Evolutionary conservation across 2,888 invertebrate genomes (phyloP).

Genomic region (Criorhina ranunculi): DNA sequence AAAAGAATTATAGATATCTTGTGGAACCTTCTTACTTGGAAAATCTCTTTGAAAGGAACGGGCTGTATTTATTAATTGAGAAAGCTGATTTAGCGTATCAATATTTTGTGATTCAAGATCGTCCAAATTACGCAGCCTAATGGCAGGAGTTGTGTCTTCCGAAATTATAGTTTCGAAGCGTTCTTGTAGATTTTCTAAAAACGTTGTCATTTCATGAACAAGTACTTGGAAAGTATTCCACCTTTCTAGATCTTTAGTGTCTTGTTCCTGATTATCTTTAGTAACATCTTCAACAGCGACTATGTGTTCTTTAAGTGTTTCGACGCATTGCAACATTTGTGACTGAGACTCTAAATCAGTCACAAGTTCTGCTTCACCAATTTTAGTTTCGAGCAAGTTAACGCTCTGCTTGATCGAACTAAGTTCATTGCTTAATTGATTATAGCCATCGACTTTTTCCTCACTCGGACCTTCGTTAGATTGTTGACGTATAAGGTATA

Average conservation of each 20-base stretch:
- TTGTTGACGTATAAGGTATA: slow-evolving; percentile 87
- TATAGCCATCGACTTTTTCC: slow-evolving; percentile 87
- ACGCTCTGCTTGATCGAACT: slow-evolving; percentile 89
- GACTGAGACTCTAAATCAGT: slow-evolving; percentile 84
- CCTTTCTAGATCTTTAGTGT: slow-evolving; percentile 87
- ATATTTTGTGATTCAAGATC: slow-evolving; percentile 88
- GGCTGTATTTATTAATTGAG: slow-evolving; percentile 87
- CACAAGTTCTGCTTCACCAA: slow-evolving; percentile 84
- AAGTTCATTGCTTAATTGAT: slow-evolving; percentile 88
- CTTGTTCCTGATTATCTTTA: slow-evolving; percentile 86
- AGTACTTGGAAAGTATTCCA: slow-evolving; percentile 90
- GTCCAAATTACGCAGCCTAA: slow-evolving; percentile 89
- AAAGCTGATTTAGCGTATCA: slow-evolving; percentile 87
- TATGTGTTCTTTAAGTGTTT: slow-evolving; percentile 88
- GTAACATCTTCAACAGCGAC: slow-evolving; percentile 89
- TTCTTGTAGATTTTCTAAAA: slow-evolving; percentile 80
- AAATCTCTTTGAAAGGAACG: slow-evolving; percentile 88
- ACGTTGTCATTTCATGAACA: slow-evolving; percentile 85
- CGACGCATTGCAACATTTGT: slow-evolving; percentile 86
- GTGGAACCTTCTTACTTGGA: slow-evolving; percentile 88
- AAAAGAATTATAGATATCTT: slow-evolving; percentile 88
- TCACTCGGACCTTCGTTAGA: slow-evolving; percentile 87
- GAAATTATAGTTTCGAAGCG: slow-evolving; percentile 80
- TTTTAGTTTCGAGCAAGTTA: slow-evolving; percentile 87
- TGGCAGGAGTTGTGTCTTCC: slow-evolving; percentile 88